Evolutionary conservation across 2,113 vertebrate genomes (phyloP).

Genomic region (Daphoenositta chrysoptera): DNA sequence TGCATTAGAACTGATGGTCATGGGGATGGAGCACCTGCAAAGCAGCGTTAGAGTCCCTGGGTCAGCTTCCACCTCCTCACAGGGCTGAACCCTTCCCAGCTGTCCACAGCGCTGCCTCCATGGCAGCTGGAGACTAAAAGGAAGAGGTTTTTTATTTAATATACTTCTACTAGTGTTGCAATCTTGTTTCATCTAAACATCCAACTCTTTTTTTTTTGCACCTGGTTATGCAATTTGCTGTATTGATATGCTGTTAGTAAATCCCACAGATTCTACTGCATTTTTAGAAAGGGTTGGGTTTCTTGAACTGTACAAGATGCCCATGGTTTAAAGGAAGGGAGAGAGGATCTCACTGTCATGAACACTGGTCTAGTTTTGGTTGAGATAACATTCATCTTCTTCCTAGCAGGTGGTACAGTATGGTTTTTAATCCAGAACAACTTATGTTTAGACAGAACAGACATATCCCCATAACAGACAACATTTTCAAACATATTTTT

Average conservation of each 20-base stretch:
- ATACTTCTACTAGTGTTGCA: background rate
- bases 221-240: background rate
- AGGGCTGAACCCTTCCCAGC: background rate
- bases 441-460: background rate
- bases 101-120: background rate
- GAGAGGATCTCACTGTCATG: background rate
- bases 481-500: background rate
- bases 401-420: background rate
- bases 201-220: background rate
- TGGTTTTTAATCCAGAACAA: background rate
- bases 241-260: background rate
- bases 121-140: background rate
- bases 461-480: background rate
- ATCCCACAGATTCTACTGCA: background rate
- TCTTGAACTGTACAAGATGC: background rate
- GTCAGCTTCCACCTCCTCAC: background rate
- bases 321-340: background rate
- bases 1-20: constrained; percentile 72
- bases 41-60: background rate
- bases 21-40: constrained; percentile 63
- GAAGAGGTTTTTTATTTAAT: background rate
- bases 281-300: background rate
- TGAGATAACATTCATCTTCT: background rate
- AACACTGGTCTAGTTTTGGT: background rate
- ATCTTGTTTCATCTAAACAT: background rate